Evolutionary conservation across 37 sponge, comb jelly and placozoan species (phyloP), one percentile per base, ranked within the genome.

Genomic region (Halisarca cf. caerulea): DNA sequence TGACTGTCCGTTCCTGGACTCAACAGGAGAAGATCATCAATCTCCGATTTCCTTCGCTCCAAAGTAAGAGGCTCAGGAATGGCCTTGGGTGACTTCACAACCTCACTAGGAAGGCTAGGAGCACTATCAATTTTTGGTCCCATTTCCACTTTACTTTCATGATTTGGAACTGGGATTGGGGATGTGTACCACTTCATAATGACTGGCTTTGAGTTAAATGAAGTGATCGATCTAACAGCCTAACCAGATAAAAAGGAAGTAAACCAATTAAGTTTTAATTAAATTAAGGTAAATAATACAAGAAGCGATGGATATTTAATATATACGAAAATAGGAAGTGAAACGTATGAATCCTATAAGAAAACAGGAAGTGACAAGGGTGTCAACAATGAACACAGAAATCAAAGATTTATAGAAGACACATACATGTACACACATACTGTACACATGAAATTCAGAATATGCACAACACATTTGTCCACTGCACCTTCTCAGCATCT

Each of bases 171-270:
- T 74, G 40, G 77, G 77, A 74, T 23, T 43, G 42, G 42, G 42
- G 15, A 11, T 15, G 77, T 57, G 24, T 90, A 93, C 94, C 94
- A 93, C 82, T 93, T 93, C 94, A 93, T 93, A 3, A 93, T 93
- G 20, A 93, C 82, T 0, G 94, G 94, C 70, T 89, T 93, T 24
- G 88, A 87, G 34, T 93, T 80, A 55, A 93, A 87, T 0, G 59
- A 54, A 15, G 87, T 79, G 41, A 90, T 79, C 21, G 59, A 81
- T 44, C 81, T 84, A 25, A 84, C 90, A 54, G 85, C 88, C 92
- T 91, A 80, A 8, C 34, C 4, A 54, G 21, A n/a, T n/a, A n/a
- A n/a, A n/a, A n/a, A n/a, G n/a, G n/a, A n/a, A n/a, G n/a, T n/a
- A n/a, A n/a, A n/a, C n/a, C n/a, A n/a, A n/a, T n/a, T n/a, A n/a